phyloP scores from a whole-genome alignment of 2,113 vertebrate species.

The Numenius arquata region DNA sequence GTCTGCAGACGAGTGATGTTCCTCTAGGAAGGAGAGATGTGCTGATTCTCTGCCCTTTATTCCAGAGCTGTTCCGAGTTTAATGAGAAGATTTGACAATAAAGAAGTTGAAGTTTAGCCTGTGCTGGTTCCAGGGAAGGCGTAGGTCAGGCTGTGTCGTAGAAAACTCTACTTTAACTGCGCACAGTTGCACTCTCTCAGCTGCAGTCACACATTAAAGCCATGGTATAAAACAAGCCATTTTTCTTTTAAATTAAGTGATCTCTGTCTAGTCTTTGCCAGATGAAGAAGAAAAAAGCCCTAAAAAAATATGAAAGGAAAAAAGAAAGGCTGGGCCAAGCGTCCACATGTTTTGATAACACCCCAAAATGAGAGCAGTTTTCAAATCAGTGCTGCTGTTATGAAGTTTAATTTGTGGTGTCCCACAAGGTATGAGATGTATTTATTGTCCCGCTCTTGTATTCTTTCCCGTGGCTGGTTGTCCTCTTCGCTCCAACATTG shows the following conservation, averaged over 20 bases:
- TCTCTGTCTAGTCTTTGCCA: neutral
- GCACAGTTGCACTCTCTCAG: neutral
- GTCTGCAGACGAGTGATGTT: accelerated
- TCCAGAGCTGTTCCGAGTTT: neutral
- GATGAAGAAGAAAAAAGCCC: no score
- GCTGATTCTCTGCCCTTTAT: neutral
- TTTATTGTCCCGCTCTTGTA: neutral
- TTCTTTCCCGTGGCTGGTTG: neutral
- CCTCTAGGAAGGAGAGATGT: neutral
- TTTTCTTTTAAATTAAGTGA: neutral
- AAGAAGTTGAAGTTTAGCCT: neutral
- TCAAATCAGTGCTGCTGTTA: neutral
- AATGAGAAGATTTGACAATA: neutral
- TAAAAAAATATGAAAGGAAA: neutral
- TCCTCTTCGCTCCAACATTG: accelerated
- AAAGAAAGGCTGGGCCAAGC: neutral
- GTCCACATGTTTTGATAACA: neutral
- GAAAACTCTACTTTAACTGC: neutral
- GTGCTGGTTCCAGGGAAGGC: neutral
- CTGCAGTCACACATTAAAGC: neutral
- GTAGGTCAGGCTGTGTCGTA: neutral
- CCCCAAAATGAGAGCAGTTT: neutral
- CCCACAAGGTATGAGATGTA: neutral
- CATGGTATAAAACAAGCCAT: neutral
- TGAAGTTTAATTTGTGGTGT: neutral